Percentiles rank a stretch among this genome's conserved stretches.
phyloP scores from a whole-genome alignment of 1,140 invertebrate genomes.

The Drosophila pallidifrons region DNA sequence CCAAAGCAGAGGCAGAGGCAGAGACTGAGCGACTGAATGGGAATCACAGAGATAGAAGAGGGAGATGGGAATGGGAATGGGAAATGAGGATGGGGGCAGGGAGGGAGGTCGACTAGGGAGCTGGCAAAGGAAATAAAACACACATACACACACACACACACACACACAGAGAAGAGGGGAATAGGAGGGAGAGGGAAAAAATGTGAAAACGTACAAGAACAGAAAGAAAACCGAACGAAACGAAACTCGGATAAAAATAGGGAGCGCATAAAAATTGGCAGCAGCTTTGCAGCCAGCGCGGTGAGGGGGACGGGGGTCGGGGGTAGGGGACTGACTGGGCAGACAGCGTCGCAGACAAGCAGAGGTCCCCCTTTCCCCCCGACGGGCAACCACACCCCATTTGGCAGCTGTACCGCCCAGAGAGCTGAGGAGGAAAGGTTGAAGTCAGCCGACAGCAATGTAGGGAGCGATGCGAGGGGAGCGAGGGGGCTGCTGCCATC shows the following conservation, averaged over 20 bases:
- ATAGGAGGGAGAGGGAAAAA: neutral
- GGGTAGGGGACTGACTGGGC: conserved; percentile 19
- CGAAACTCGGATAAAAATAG: conserved; percentile 58
- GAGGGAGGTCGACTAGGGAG: conserved; percentile 24
- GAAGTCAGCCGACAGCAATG: conserved; percentile 28
- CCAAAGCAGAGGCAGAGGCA: conserved; percentile 62
- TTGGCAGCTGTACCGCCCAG: conserved; percentile 6
- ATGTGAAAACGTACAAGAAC: neutral
- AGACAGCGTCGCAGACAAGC: conserved; percentile 80
- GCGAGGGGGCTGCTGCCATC: conserved; percentile 45
- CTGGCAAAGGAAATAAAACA: conserved; percentile 30
- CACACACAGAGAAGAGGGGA: no score
- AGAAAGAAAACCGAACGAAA: conserved; percentile 39
- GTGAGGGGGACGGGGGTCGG: neutral
- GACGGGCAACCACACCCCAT: neutral
- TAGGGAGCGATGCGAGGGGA: conserved; percentile 1
- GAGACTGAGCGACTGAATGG: conserved; percentile 25
- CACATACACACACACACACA: neutral
- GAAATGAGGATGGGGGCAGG: neutral
- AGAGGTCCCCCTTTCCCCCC: conserved; percentile 43
- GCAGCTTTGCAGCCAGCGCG: conserved; percentile 57
- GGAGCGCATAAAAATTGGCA: conserved; percentile 83
- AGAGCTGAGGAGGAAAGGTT: conserved; percentile 14
- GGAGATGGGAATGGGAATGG: no score
- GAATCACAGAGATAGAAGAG: conserved; percentile 38